These are phyloP conservation scores for Acridotheres tristis DNA, from an alignment of 2,797 vertebrate genomes.

Conservation along the genomic window DNA sequence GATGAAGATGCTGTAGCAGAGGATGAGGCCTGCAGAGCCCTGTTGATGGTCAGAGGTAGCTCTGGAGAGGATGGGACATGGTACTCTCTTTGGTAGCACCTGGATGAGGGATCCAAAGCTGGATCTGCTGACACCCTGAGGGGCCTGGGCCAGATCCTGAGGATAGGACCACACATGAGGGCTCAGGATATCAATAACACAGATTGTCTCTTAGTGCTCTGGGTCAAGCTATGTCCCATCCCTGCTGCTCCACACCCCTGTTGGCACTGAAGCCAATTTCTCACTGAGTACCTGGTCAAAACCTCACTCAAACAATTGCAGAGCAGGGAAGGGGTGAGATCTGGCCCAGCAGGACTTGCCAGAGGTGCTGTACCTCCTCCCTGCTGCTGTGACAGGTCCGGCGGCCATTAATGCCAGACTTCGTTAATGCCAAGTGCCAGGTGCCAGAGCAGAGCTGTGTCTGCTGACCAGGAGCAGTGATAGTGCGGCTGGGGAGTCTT, in stretches of 20 bases:
- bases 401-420: background rate
- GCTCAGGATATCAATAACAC: background rate
- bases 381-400: background rate
- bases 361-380: background rate
- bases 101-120: background rate
- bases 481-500: background rate
- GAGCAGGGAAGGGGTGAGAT: background rate
- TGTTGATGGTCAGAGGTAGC: background rate
- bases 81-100: background rate
- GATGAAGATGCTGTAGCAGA: background rate
- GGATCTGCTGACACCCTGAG: background rate
- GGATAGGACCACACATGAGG: background rate
- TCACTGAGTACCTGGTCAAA: background rate
- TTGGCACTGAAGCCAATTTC: background rate
- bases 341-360: background rate
- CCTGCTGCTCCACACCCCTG: background rate
- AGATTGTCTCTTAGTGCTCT: background rate
- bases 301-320: background rate
- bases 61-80: background rate
- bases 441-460: accelerated
- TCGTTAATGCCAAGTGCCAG: background rate
- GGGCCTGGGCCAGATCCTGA: background rate
- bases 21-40: background rate
- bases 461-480: background rate
- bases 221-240: accelerated